phyloP scores from a whole-genome alignment of 1,140 invertebrate genomes.

The Agrypnia vestita region DNA sequence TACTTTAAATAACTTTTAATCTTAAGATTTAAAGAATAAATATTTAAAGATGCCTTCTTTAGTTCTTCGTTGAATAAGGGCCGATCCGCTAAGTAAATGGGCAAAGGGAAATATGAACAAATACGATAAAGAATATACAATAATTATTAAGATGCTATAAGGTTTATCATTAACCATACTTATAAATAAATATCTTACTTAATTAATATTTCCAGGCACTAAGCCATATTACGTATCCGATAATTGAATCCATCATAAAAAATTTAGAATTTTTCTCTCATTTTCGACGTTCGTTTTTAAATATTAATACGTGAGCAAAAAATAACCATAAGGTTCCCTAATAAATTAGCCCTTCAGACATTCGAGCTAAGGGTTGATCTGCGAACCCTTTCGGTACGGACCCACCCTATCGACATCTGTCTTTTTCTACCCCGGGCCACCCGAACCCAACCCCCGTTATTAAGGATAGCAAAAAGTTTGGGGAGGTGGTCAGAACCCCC shows the following conservation, averaged over 20 bases:
- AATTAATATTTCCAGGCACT: too few species aligned
- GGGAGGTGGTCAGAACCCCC: conserved; percentile 16
- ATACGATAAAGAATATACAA: too few species aligned
- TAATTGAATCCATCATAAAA: conserved; percentile 29
- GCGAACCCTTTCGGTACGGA: conserved; percentile 37
- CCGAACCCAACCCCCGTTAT: conserved; percentile 20
- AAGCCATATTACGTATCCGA: background rate
- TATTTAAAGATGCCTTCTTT: too few species aligned
- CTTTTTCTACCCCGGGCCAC: conserved; percentile 46
- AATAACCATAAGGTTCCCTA: conserved; percentile 55
- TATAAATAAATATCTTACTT: too few species aligned
- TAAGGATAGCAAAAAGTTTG: conserved; percentile 41
- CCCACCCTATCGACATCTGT: conserved; percentile 59
- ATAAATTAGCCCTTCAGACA: conserved; percentile 59
- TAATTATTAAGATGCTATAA: too few species aligned
- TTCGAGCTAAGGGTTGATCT: conserved; percentile 48
- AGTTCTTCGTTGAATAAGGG: too few species aligned
- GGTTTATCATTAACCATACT: too few species aligned
- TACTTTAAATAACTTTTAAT: too few species aligned
- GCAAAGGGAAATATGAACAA: too few species aligned
- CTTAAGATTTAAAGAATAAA: too few species aligned
- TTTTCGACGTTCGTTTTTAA: conserved; percentile 40
- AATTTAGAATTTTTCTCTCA: background rate
- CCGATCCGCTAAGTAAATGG: too few species aligned
- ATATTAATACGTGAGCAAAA: conserved; percentile 57